Evolutionary conservation across 2,888 invertebrate species (phyloP).

Genomic region (Lochmaea crataegi): DNA sequence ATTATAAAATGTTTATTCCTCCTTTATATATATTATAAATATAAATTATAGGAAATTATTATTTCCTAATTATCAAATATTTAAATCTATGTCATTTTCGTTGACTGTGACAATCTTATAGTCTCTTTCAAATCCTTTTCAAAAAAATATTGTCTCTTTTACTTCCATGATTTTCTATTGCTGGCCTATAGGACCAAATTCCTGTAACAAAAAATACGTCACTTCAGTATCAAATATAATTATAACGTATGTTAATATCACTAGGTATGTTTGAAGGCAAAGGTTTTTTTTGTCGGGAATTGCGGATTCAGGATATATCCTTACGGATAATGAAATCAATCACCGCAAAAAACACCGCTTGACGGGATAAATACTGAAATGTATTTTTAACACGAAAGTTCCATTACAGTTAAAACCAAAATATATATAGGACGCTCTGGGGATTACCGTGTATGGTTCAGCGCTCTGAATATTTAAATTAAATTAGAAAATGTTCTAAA

Average conservation of each 20-base stretch:
- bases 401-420: conserved; percentile 1
- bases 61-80: conserved; percentile 5
- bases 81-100: conserved; percentile 32
- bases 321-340: conserved; percentile 6
- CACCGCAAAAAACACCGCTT: background rate
- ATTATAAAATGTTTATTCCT: background rate
- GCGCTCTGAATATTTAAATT: background rate
- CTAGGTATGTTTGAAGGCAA: background rate
- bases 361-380: background rate
- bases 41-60: background rate
- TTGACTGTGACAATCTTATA: background rate
- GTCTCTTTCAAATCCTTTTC: background rate
- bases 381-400: conserved; percentile 1
- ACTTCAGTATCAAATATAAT: background rate
- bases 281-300: background rate
- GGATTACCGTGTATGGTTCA: background rate
- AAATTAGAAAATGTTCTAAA: background rate
- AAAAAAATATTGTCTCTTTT: background rate
- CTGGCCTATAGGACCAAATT: background rate
- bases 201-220: background rate
- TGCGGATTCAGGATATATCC: background rate
- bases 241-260: background rate
- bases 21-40: conserved; percentile 2
- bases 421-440: background rate
- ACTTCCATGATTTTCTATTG: background rate